Percentiles rank a stretch among this genome's conserved stretches.
These are phyloP conservation scores for Ellobium chinense DNA, from an alignment of 2,888 invertebrate species.

Conservation along the genomic window DNA sequence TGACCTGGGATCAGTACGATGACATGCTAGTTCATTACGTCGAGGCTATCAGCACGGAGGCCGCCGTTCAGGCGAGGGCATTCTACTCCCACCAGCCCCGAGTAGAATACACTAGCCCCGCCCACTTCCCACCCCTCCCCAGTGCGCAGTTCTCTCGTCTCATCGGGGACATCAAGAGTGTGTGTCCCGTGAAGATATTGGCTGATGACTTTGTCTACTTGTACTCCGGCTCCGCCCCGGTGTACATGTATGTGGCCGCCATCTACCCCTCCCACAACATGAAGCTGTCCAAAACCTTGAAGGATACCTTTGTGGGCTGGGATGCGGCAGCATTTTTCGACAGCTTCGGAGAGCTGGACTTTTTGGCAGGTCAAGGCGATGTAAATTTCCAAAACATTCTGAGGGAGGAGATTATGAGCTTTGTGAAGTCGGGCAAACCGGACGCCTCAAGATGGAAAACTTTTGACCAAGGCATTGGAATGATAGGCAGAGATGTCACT, in stretches of 20 bases:
- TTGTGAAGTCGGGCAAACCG: conserved; percentile 33
- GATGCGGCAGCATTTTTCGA: conserved; percentile 44
- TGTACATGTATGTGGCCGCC: conserved; percentile 38
- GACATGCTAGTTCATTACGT: not conserved
- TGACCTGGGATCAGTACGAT: conserved; percentile 34
- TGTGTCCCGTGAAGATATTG: conserved; percentile 43
- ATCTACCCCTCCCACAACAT: conserved; percentile 30
- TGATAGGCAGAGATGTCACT: conserved; percentile 18
- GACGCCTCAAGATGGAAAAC: conserved; percentile 28
- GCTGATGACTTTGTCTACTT: conserved; percentile 8
- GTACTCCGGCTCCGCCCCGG: conserved; percentile 31
- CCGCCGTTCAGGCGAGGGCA: not conserved
- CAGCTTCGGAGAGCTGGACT: conserved; percentile 18
- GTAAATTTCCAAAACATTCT: conserved; percentile 40
- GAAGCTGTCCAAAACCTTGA: not conserved
- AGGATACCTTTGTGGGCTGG: conserved; percentile 36
- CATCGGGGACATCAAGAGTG: conserved; percentile 34
- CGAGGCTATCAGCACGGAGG: conserved; percentile 8
- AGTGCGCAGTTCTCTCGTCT: conserved; percentile 35
- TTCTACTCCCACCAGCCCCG: conserved; percentile 3
- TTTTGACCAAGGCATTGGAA: conserved; percentile 9
- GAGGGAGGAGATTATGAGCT: conserved; percentile 37
- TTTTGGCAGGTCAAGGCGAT: conserved; percentile 21
- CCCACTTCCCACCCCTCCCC: conserved; percentile 24
- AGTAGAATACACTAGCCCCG: conserved; percentile 4